phyloP scores from a whole-genome alignment of 2,888 invertebrate genomes.

The Hemaris fuciformis region DNA sequence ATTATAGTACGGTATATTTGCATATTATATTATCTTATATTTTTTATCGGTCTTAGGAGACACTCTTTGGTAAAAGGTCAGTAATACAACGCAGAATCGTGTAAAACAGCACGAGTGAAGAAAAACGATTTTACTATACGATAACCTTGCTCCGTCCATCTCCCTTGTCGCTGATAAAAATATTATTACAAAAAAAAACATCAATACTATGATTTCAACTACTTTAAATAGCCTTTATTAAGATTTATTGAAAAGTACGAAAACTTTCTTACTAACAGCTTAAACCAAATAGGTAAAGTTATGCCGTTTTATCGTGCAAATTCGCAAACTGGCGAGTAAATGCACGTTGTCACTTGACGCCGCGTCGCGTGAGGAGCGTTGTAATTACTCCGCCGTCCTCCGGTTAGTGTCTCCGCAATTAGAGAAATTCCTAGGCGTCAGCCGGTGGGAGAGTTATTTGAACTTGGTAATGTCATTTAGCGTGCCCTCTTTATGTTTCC shows the following conservation, averaged over 20 bases:
- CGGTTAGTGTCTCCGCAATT: slow-evolving; percentile 42
- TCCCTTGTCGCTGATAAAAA: too few species aligned
- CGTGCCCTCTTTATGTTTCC: slow-evolving; percentile 30
- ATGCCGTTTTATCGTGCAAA: slow-evolving; percentile 18
- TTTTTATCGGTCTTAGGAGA: too few species aligned
- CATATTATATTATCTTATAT: too few species aligned
- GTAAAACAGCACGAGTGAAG: too few species aligned
- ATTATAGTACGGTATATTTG: too few species aligned
- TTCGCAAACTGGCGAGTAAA: slow-evolving; percentile 16
- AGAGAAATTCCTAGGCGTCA: slow-evolving; percentile 56
- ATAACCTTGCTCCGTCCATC: too few species aligned
- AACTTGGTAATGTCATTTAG: slow-evolving; percentile 43
- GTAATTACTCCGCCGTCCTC: slow-evolving; percentile 1
- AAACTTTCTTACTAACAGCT: background rate
- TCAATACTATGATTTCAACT: too few species aligned
- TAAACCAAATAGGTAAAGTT: background rate
- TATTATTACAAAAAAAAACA: too few species aligned
- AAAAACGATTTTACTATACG: too few species aligned
- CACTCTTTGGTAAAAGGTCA: too few species aligned
- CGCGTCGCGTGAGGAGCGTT: slow-evolving; percentile 14
- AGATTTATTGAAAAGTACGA: background rate
- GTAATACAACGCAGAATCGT: too few species aligned
- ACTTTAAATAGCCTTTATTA: too few species aligned
- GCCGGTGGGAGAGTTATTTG: slow-evolving; percentile 66
- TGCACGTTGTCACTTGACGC: slow-evolving; percentile 22